Percentiles rank a stretch among this genome's conserved stretches.
These are phyloP conservation scores for Nothobranchius furzeri DNA, from an alignment of 2,113 vertebrate genomes.

Conservation along the genomic window DNA sequence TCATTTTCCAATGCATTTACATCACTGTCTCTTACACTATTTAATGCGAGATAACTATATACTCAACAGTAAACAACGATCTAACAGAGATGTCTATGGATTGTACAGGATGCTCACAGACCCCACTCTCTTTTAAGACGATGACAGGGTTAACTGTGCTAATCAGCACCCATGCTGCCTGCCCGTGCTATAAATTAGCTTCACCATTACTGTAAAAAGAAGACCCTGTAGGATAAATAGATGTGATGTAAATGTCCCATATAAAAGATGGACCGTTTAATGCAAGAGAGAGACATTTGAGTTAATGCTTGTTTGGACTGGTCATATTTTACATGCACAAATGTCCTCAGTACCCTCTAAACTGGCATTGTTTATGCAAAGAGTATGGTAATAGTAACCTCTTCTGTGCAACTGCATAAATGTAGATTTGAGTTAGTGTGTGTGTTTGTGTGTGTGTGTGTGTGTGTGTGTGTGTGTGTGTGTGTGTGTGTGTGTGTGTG, in stretches of 20 bases:
- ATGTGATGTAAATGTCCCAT: neutral
- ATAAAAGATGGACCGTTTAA: constrained; percentile 27
- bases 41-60: too few relatives aligned
- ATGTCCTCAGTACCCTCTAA: constrained; percentile 32
- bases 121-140: too few relatives aligned
- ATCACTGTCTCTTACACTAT: neutral
- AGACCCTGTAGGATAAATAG: neutral
- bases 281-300: constrained; percentile 21
- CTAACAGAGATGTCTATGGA: too few relatives aligned
- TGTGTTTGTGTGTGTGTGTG: neutral
- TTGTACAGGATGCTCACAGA: too few relatives aligned
- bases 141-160: neutral
- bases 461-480: neutral
- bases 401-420: constrained; percentile 1
- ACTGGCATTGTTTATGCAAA: constrained; percentile 51
- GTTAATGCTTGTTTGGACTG: constrained; percentile 14
- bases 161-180: neutral
- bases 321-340: constrained; percentile 38
- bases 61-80: too few relatives aligned
- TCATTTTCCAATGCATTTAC: neutral
- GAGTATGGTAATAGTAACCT: constrained; percentile 41
- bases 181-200: neutral
- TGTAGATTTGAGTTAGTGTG: too few relatives aligned
- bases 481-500: neutral
- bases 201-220: neutral